Conservation (phyloP, 2,113 vertebrate genomes). For the Coreoperca whiteheadi region DNA sequence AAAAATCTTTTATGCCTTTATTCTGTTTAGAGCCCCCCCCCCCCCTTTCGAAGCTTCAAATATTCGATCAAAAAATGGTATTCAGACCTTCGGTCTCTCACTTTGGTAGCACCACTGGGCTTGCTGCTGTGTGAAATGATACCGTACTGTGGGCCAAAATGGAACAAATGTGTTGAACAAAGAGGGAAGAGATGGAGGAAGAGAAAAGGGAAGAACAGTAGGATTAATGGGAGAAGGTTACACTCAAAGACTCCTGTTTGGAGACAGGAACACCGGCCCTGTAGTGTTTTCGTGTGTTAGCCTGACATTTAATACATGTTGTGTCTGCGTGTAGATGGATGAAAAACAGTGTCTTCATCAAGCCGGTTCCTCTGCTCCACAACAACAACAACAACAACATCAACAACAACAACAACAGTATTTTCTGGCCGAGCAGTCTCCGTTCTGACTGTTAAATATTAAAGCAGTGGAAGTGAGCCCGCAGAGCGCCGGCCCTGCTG, state of each 20-base stretch:
- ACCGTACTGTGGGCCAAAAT: neutral
- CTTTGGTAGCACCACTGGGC: neutral
- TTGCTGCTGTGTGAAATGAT: neutral
- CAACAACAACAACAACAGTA: neutral
- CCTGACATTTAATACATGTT: conserved; percentile 7
- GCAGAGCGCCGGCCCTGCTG: conserved; percentile 15
- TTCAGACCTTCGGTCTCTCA: no score
- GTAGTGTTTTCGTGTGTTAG: neutral
- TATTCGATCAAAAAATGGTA: no score
- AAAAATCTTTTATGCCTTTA: no score
- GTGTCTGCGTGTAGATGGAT: neutral
- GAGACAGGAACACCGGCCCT: neutral
- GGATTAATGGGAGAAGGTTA: no score
- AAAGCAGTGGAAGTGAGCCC: conserved; percentile 44
- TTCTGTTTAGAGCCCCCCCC: no score
- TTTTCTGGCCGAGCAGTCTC: conserved; percentile 33
- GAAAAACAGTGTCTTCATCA: neutral
- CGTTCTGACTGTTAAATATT: conserved; percentile 40
- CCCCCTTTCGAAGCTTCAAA: no score
- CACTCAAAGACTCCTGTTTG: neutral
- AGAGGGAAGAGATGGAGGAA: neutral
- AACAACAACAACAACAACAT: neutral
- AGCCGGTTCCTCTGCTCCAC: neutral
- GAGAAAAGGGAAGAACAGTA: no score
- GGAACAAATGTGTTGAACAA: neutral